These are phyloP conservation scores for Acromyrmex echinatior DNA, from an alignment of 1,140 invertebrate species.

Conservation along the genomic window DNA sequence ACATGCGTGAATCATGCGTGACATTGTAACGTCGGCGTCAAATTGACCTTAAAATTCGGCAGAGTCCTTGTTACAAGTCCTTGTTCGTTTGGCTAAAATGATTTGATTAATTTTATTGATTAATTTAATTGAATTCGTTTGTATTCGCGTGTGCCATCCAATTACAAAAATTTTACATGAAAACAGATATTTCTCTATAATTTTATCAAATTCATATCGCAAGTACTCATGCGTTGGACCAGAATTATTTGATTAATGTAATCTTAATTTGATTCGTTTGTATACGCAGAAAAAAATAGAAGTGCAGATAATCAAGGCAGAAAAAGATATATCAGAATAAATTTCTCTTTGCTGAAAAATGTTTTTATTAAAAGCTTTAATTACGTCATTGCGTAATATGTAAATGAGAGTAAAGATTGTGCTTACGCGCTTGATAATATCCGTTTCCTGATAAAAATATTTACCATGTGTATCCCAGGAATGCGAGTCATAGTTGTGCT, in stretches of 20 bases:
- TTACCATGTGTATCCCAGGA: neutral
- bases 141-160: neutral
- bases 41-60: constrained; percentile 57
- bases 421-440: constrained; percentile 21
- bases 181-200: neutral
- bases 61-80: neutral
- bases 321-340: neutral
- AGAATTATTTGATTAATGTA: constrained; percentile 8
- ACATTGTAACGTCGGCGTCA: neutral
- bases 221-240: neutral
- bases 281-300: neutral
- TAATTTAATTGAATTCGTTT: neutral
- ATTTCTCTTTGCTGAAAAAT: constrained; percentile 12
- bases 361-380: constrained; percentile 36
- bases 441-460: constrained; percentile 46
- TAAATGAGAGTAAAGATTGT: constrained; percentile 43
- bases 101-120: neutral
- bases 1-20: constrained; percentile 42
- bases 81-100: neutral
- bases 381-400: constrained; percentile 9
- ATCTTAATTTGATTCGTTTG: neutral
- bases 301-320: constrained; percentile 4
- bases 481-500: constrained; percentile 5
- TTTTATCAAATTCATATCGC: neutral
- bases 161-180: neutral